Evolutionary conservation across 2,888 invertebrate genomes (phyloP), one percentile per base, ranked within the genome.

Genomic region (Hypomecis punctinalis): DNA sequence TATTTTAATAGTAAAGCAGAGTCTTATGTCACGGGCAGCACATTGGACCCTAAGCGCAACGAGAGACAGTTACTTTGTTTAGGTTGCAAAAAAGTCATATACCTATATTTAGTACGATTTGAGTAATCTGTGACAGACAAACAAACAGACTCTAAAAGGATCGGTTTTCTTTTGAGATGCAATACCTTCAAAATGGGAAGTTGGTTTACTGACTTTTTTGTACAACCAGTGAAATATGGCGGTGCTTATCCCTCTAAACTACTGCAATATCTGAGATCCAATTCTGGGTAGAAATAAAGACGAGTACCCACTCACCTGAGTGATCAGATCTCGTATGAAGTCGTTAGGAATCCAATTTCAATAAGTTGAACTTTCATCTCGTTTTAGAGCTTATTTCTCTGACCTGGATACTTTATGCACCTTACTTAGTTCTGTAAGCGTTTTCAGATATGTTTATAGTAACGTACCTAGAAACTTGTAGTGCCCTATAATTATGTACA

Each of bases 221-320:
- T 72, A 74, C 67, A 73, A 76, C 74, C 57, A 51, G 83, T 89
- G 83, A 89, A 85, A 84, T 85, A 89, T 88, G 82, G 75, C 74
- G 80, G 82, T 80, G 76, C 88, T 89, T 89, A 89, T 88, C 88
- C 88, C 85, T 86, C 77, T 74, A 82, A 89, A 89, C 83, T 89
- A 82, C 84, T 81, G 83, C 83, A 83, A 86, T 89, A 86, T 84
- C 81, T 47, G 52, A 76, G 80, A 85, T 85, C 84, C 85, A 83
- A 86, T 85, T 81, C 79, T 72, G 77, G 81, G 84, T 84, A 84
- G 83, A 84, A 84, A 85, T 84, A 84, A 82, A 86, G 78, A 79
- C 13, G 64, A 68, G 73, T 33, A 47, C 56, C 54, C 35, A 37
- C 45, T 55, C 69, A 72, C 70, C 69, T 75, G 69, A 60, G 58